Evolutionary conservation across 2,797 vertebrate species (phyloP), one percentile per base, ranked within the genome.

Genomic region (Linurgus olivaceus): DNA sequence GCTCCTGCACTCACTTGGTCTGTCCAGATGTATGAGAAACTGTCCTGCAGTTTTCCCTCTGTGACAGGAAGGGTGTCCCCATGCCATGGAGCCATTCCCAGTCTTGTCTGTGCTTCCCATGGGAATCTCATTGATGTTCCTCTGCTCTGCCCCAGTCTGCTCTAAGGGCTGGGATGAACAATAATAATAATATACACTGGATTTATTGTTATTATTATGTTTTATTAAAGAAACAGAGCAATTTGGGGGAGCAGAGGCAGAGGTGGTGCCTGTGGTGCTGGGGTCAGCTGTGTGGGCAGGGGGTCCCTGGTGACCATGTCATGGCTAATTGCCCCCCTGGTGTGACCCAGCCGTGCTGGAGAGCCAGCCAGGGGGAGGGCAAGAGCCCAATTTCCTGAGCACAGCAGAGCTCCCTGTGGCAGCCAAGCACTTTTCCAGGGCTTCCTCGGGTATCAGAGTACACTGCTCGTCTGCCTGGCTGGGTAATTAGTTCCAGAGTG

Each of bases 371-470:
- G 3, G 90, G 10, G 6, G 10, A 95, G 93, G 93, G 76, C 92
- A 90, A 81, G 83, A 92, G 95, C 96, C 90, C 92, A 65, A 78
- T 94, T 94, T 96, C 94, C 96, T 90, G 90, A 81, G 61, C 73
- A 9, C 92, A 74, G 91, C 77, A 14, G 65, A 72, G 90, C 71
- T 88, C 63, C 74, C 81, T 47, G 76, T 74, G 1, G 50, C 61
- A 54, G 61, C 75, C 50, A 5, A 55, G 75, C 55, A 17, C 29
- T 89, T 77, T 21, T 26, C 35, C 87, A 44, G 8, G 8, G 28
- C 48, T 75, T 48, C 42, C 88, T 55, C 31, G 47, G 79, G 11
- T 88, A 62, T 93, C 93, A 40, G 25, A 55, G 20, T 45, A 24
- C 93, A 21, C 33, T 2, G 90, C 93, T 86, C 76, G 37, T 91